A percentile compares a stretch with the other conserved stretches of the same genome.
phyloP scores from a whole-genome alignment of 2,113 vertebrate species.

The Eurystomus gularis region DNA sequence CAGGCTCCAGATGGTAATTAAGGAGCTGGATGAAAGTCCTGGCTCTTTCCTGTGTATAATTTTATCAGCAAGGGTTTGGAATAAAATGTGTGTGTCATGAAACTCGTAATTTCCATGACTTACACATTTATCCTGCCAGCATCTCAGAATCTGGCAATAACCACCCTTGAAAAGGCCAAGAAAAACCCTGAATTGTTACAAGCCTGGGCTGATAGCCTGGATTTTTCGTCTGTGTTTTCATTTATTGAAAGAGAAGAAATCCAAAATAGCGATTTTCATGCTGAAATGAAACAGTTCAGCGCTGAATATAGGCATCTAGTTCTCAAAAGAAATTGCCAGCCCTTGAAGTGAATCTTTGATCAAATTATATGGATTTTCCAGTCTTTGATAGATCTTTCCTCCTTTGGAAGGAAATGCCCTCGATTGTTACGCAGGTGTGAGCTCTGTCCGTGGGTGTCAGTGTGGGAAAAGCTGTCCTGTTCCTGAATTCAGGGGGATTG shows the following conservation, averaged over 20 bases:
- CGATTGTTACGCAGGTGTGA: neutral
- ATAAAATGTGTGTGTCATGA: neutral
- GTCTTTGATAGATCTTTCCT: neutral
- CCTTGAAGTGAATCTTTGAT: neutral
- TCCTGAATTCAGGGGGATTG: neutral
- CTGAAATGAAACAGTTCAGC: neutral
- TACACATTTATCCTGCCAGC: constrained; percentile 33
- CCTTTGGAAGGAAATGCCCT: neutral
- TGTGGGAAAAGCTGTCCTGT: constrained; percentile 30
- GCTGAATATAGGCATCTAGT: neutral
- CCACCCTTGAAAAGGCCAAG: constrained; percentile 2
- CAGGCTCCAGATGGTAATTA: constrained; percentile 16
- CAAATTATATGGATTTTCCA: neutral
- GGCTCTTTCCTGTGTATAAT: constrained; percentile 17
- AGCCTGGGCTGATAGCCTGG: constrained; percentile 19
- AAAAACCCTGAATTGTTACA: constrained; percentile 16
- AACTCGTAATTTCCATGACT: constrained; percentile 48
- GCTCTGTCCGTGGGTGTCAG: neutral
- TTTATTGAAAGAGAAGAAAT: constrained; percentile 35
- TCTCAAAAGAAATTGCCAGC: neutral
- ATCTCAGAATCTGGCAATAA: constrained; percentile 1
- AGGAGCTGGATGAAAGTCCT: constrained; percentile 18
- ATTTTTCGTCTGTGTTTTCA: constrained; percentile 18
- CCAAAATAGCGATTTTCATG: neutral
- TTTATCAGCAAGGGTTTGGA: constrained; percentile 4